Percentiles rank a stretch among this genome's conserved stretches.
phyloP scores from a whole-genome alignment of 2,797 vertebrate species.

The Rhabdophis nuchalis region DNA sequence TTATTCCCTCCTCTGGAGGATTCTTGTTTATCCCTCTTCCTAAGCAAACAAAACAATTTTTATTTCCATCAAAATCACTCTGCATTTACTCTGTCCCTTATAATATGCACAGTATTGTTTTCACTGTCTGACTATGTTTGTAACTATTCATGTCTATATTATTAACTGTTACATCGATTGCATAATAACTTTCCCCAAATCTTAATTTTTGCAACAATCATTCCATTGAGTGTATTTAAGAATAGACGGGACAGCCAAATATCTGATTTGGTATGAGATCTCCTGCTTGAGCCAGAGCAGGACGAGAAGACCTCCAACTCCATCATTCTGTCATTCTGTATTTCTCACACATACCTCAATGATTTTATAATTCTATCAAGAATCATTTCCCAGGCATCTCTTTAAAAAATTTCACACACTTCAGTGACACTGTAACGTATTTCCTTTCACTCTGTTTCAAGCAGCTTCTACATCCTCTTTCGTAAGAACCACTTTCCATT shows the following conservation, averaged over 20 bases:
- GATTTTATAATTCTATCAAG: background rate
- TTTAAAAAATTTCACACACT: background rate
- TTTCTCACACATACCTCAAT: background rate
- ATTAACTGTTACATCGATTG: too few relatives aligned
- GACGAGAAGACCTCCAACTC: too few relatives aligned
- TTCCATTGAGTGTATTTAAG: background rate
- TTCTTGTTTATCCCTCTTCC: background rate
- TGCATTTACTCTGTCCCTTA: background rate
- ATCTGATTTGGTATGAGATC: too few relatives aligned
- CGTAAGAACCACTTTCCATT: background rate
- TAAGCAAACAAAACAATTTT: background rate
- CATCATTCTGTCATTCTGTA: background rate
- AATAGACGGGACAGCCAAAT: too few relatives aligned
- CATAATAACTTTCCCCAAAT: background rate
- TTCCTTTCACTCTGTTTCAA: background rate
- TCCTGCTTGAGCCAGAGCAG: too few relatives aligned
- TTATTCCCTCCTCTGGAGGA: background rate
- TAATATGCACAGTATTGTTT: background rate
- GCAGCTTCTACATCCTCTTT: background rate
- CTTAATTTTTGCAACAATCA: background rate
- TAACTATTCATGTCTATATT: background rate
- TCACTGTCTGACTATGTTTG: background rate
- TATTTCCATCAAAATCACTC: background rate
- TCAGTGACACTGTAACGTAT: background rate
- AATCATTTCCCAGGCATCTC: background rate